Evolutionary conservation across 1,140 invertebrate genomes (phyloP).

Genomic region (Phthorimaea operculella): DNA sequence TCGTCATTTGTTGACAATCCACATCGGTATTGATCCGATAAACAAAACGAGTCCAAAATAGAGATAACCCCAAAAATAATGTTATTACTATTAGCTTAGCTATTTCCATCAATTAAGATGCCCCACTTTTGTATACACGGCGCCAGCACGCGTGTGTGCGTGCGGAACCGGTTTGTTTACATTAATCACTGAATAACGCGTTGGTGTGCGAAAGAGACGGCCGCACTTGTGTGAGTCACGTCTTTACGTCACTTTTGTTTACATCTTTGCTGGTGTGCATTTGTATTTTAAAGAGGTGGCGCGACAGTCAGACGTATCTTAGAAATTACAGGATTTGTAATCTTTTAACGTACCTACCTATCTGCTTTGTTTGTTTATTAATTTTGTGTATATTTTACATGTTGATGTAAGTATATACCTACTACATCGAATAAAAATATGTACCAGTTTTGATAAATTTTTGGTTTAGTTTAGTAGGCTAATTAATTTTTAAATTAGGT

Average conservation of each 20-base stretch:
- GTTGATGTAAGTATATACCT: too few species aligned
- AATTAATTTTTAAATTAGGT: too few species aligned
- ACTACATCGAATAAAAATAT: too few species aligned
- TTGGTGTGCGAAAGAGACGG: constrained; percentile 27
- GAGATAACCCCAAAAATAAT: not conserved
- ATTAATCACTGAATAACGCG: constrained; percentile 34
- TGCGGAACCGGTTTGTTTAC: constrained; percentile 61
- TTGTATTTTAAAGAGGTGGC: not conserved
- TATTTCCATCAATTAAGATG: constrained; percentile 37
- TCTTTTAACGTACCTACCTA: too few species aligned
- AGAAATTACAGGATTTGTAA: too few species aligned
- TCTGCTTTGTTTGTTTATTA: too few species aligned
- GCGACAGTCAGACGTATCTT: not conserved
- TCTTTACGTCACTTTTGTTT: constrained; percentile 48
- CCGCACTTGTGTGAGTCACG: constrained; percentile 47
- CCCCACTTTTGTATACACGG: constrained; percentile 40
- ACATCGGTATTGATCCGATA: too few species aligned
- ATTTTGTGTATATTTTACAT: too few species aligned
- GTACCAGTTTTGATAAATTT: too few species aligned
- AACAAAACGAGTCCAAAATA: not conserved
- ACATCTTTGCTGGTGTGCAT: constrained; percentile 6
- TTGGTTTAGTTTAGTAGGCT: too few species aligned
- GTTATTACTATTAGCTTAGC: not conserved
- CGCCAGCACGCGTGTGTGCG: constrained; percentile 31
- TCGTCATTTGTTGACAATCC: too few species aligned